Conservation (phyloP, 2,888 invertebrate genomes). For the Drosophila pullipes region DNA sequence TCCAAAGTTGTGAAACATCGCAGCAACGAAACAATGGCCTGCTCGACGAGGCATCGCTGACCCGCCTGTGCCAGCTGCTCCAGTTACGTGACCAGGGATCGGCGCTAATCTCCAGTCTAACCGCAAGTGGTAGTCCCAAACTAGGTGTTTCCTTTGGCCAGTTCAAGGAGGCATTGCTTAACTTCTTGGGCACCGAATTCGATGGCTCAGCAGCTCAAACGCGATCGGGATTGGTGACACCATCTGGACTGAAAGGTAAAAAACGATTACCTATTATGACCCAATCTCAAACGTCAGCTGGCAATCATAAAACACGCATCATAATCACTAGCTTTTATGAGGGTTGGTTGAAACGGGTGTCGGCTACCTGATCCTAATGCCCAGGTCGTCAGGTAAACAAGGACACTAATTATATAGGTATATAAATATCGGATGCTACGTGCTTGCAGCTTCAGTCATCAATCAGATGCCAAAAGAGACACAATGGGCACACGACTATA, state of each 20-base stretch:
- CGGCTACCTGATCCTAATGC: slow-evolving; percentile 30
- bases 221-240: slow-evolving; percentile 30
- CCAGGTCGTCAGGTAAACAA: slow-evolving; percentile 21
- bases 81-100: slow-evolving; percentile 91
- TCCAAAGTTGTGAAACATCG: slow-evolving; percentile 90
- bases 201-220: slow-evolving; percentile 63
- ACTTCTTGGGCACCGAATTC: slow-evolving; percentile 88
- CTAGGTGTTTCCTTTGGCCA: slow-evolving; percentile 89
- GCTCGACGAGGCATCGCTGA: slow-evolving; percentile 89
- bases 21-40: slow-evolving; percentile 88
- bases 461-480: slow-evolving; percentile 18
- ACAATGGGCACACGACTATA: slow-evolving; percentile 82
- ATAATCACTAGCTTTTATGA: slow-evolving; percentile 42
- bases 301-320: slow-evolving; percentile 42
- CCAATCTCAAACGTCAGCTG: slow-evolving; percentile 25
- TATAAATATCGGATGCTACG: slow-evolving; percentile 25
- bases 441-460: slow-evolving; percentile 15
- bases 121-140: slow-evolving; percentile 76
- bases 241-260: slow-evolving; percentile 65
- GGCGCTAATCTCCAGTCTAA: slow-evolving; percentile 88
- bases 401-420: not conserved
- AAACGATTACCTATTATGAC: not conserved
- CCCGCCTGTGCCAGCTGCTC: slow-evolving; percentile 90
- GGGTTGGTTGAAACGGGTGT: not conserved
- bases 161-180: slow-evolving; percentile 91